phyloP scores from a whole-genome alignment of 2,888 invertebrate genomes.

The Noctua janthina region DNA sequence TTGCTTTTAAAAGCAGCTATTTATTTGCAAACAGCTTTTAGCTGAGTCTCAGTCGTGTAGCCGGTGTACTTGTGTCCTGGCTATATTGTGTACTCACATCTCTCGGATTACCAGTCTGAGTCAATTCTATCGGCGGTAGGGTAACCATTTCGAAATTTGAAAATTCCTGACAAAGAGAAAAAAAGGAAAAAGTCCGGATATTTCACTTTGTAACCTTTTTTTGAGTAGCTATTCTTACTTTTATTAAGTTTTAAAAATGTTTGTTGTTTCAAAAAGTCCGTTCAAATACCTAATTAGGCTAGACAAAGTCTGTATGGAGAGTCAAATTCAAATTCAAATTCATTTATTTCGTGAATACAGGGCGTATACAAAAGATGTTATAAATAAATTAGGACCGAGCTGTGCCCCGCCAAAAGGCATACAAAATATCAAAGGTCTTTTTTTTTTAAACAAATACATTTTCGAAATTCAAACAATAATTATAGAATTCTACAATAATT shows the following conservation, averaged over 20 bases:
- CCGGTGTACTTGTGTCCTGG: conserved; percentile 53
- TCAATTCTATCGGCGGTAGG: conserved; percentile 57
- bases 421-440: no score
- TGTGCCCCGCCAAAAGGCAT: no score
- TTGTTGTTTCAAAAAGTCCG: background rate
- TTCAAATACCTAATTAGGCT: background rate
- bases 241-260: background rate
- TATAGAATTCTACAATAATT: no score
- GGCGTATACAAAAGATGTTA: no score
- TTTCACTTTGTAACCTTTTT: background rate
- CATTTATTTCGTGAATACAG: no score
- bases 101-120: conserved; percentile 66
- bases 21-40: conserved; percentile 71
- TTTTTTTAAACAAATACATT: no score
- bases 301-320: background rate
- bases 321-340: background rate
- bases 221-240: background rate
- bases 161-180: background rate
- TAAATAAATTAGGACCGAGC: no score
- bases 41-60: conserved; percentile 48
- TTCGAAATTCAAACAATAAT: no score
- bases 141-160: conserved; percentile 10
- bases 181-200: background rate
- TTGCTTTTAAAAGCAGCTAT: conserved; percentile 68
- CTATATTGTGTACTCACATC: conserved; percentile 62